Conservation (phyloP, 1,140 invertebrate species). For the Drosophila repletoides region DNA sequence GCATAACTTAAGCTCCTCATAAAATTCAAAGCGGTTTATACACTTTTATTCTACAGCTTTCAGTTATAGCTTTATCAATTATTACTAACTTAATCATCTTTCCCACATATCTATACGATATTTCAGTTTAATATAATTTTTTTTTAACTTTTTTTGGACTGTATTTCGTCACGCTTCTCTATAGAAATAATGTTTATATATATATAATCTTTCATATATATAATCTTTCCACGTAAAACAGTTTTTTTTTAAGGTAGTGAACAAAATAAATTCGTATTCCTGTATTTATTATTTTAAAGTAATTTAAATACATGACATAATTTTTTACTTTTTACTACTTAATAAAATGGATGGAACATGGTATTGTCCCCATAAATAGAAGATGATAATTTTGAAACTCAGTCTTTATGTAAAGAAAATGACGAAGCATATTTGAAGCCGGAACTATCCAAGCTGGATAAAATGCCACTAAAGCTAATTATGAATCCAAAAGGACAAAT, state of each 20-base stretch:
- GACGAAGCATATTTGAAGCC: constrained; percentile 18
- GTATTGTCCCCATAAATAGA: constrained; percentile 47
- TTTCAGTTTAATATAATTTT: not conserved
- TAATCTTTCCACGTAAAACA: no score
- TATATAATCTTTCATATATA: no score
- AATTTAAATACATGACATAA: no score
- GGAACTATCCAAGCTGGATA: constrained; percentile 82
- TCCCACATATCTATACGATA: not conserved
- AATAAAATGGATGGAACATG: constrained; percentile 1
- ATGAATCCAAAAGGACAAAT: constrained; percentile 91
- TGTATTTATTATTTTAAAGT: not conserved
- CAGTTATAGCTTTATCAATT: no score
- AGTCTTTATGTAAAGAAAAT: constrained; percentile 48
- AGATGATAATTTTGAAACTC: constrained; percentile 28
- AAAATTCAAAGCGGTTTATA: no score
- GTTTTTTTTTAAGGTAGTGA: no score
- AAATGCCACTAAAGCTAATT: constrained; percentile 88
- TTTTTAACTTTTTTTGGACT: constrained; percentile 2
- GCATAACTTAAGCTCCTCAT: no score
- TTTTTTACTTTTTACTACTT: no score
- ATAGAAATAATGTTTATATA: no score
- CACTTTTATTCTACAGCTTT: no score
- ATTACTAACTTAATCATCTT: constrained; percentile 2
- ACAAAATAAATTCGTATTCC: no score
- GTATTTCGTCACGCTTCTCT: no score